phyloP scores from a whole-genome alignment of 2,797 vertebrate species.

The Coreius guichenoti region DNA sequence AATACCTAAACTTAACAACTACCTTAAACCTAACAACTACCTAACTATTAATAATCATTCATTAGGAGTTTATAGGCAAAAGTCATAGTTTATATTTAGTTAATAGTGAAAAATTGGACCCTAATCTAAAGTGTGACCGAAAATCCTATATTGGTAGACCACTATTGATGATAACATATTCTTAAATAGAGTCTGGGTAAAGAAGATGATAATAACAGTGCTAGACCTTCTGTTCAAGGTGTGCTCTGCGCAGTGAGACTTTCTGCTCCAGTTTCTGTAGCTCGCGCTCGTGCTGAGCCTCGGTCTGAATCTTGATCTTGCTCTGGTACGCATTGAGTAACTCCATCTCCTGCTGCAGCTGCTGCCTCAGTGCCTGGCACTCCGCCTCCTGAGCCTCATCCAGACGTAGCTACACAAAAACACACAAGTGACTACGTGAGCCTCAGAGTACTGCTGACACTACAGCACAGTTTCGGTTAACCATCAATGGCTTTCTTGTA shows the following conservation, averaged over 20 bases:
- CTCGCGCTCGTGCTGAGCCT: constrained; percentile 97
- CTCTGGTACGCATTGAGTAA: constrained; percentile 99
- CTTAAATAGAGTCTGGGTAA: background rate
- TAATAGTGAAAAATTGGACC: too few relatives aligned
- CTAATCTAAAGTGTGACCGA: too few relatives aligned
- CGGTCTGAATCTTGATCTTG: constrained; percentile 99
- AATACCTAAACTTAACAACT: too few relatives aligned
- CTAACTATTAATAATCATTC: too few relatives aligned
- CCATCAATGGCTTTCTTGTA: constrained; percentile 41
- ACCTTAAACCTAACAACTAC: too few relatives aligned
- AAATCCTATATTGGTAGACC: background rate
- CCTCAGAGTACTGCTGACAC: constrained; percentile 29
- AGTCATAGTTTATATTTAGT: too few relatives aligned
- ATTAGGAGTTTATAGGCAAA: too few relatives aligned
- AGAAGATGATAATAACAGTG: constrained; percentile 20
- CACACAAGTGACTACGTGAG: constrained; percentile 25
- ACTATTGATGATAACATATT: background rate
- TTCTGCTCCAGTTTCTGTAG: constrained; percentile 98
- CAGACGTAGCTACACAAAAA: constrained; percentile 87
- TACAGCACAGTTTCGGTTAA: constrained; percentile 26
- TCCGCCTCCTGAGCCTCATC: constrained; percentile 99
- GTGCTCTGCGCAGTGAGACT: constrained; percentile 94
- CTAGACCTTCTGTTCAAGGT: constrained; percentile 96
- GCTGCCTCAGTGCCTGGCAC: constrained; percentile 97
- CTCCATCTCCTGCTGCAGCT: constrained; percentile 99